Percentiles rank a stretch among this genome's conserved stretches.
phyloP scores from a whole-genome alignment of 2,888 invertebrate genomes.

The Scelioninae gen. 1 region DNA sequence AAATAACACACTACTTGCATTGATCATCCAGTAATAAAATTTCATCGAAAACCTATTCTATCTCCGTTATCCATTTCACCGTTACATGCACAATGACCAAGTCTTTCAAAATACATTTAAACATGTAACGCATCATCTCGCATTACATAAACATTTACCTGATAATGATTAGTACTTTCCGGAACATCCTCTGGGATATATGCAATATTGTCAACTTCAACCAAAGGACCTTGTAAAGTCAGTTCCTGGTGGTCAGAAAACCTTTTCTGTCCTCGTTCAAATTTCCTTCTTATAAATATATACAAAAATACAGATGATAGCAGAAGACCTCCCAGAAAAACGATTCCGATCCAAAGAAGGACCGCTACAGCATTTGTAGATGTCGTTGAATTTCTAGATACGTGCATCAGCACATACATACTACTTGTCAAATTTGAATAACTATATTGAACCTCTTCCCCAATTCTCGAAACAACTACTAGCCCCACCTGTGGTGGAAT shows the following conservation, averaged over 20 bases:
- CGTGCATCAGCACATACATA: neutral
- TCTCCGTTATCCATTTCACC: no score
- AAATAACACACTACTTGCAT: no score
- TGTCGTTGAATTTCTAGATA: neutral
- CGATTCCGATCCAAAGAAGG: constrained; percentile 88
- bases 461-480: constrained; percentile 85
- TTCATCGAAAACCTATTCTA: no score
- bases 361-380: constrained; percentile 76
- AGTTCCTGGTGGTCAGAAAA: constrained; percentile 88
- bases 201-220: constrained; percentile 92
- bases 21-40: no score
- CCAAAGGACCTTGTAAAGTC: constrained; percentile 91
- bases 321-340: constrained; percentile 88
- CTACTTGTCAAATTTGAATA: constrained; percentile 78
- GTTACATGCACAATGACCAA: neutral
- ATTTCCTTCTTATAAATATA: constrained; percentile 85
- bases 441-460: constrained; percentile 80
- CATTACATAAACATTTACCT: constrained; percentile 48
- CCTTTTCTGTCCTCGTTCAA: constrained; percentile 80
- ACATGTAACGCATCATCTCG: neutral
- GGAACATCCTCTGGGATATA: constrained; percentile 90
- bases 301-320: constrained; percentile 87
- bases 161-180: constrained; percentile 88
- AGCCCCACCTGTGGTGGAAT: constrained; percentile 77
- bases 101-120: neutral